Percentiles rank a stretch among this genome's conserved stretches.
Conservation (phyloP, 2,888 invertebrate genomes). For the Eupithecia subumbrata region DNA sequence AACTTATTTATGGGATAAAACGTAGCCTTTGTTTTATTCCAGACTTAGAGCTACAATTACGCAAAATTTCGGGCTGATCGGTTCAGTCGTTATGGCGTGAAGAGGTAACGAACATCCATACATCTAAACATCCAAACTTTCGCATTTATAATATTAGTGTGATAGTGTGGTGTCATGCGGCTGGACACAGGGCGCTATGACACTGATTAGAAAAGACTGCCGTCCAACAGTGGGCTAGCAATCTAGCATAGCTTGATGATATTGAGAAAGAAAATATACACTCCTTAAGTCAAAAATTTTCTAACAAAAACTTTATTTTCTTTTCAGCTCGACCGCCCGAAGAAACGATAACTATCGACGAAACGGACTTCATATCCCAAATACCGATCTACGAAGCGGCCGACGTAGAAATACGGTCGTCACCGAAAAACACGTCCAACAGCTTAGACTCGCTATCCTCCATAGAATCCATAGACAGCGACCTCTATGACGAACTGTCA, state of each 20-base stretch:
- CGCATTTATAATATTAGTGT: no score
- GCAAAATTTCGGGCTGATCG: no score
- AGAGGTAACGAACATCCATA: no score
- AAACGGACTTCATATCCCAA: constrained; percentile 68
- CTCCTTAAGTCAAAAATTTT: background rate
- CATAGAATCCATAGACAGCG: constrained; percentile 70
- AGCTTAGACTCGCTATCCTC: constrained; percentile 74
- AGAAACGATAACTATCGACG: constrained; percentile 49
- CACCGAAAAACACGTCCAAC: constrained; percentile 55
- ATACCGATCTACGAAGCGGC: constrained; percentile 76
- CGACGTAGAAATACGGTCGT: constrained; percentile 67
- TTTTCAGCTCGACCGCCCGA: constrained; percentile 46
- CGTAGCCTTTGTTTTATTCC: no score
- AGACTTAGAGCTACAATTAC: no score
- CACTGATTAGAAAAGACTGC: no score
- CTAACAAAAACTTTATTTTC: background rate
- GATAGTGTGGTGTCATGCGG: background rate
- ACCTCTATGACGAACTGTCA: constrained; percentile 70
- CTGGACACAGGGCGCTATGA: background rate
- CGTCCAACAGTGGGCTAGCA: background rate
- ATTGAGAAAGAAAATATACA: background rate
- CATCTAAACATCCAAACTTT: no score
- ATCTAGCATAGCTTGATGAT: background rate
- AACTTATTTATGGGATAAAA: no score
- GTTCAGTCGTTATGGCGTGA: no score